Evolutionary conservation across 2,113 vertebrate species (phyloP).

Genomic region (Falcunculus frontatus): DNA sequence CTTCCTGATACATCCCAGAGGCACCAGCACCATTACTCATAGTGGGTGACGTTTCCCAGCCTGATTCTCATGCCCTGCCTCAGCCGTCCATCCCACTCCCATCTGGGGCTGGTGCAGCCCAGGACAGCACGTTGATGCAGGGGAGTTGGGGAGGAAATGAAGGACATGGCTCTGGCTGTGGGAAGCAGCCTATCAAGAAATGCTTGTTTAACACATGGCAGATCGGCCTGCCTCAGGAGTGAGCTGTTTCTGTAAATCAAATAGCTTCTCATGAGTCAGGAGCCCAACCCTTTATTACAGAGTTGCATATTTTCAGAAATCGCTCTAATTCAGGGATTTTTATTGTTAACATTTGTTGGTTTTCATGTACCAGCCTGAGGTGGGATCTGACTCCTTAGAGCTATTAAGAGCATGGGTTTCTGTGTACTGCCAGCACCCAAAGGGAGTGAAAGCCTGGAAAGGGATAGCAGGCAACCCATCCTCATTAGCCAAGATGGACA

Average conservation of each 20-base stretch:
- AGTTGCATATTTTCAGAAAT: not conserved
- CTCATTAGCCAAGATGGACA: not conserved
- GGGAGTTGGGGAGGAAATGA: not conserved
- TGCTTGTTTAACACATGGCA: not conserved
- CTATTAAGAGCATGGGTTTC: not conserved
- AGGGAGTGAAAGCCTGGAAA: not conserved
- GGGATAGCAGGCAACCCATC: not conserved
- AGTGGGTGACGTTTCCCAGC: not conserved
- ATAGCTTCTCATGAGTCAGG: not conserved
- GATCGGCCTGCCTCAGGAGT: not conserved
- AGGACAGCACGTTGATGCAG: fast-evolving
- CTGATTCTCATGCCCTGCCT: not conserved
- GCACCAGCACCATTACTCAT: slow-evolving; percentile 4
- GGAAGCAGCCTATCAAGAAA: slow-evolving; percentile 22
- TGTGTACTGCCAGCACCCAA: not conserved
- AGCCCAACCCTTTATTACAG: not conserved
- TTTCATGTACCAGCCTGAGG: not conserved
- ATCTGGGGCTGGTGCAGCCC: not conserved
- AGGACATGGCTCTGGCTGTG: not conserved
- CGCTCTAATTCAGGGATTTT: not conserved
- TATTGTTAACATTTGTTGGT: not conserved
- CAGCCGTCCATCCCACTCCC: not conserved
- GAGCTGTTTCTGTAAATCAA: not conserved
- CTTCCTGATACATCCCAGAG: not conserved
- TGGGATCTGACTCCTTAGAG: not conserved